Base-by-base conservation (phyloP, 1,140 invertebrate genomes). In the Macrocentrus cingulum region DNA sequence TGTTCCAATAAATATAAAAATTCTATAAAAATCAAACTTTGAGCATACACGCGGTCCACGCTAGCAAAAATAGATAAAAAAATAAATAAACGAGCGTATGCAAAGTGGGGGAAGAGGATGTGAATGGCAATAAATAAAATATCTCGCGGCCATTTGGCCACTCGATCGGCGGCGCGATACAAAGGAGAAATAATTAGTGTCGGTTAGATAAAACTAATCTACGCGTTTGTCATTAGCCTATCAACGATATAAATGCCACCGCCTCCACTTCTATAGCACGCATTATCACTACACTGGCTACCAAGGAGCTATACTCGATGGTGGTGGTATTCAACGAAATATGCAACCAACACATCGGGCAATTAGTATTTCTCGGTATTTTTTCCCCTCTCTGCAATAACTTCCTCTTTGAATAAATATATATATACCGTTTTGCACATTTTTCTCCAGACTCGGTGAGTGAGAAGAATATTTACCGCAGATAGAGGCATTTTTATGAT, bases 161-260 rank as follows among this genome's bases (percentile, higher is more conserved):
- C 61, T 48, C 52, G 49, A 64, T 63, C 56, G 58, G 25, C 25
- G 25, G 9, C 25, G 25, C 46, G 59, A 51, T 63, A 75, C 75
- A 77, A 77, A 77, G 76, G 61, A 19, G 65, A 72, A 80, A 78
- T 80, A 80, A 80, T 80, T 80, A 79, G 76, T 72, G 67, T 65
- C 65, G 67, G 62, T 41, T 54, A 59, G 76, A 80, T 79, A 77
- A 68, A 65, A 66, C 66, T 77, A 78, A 79, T 80, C 76, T 77
- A 75, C 67, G 70, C 68, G 74, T 75, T 74, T 73, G 77, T 76
- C 76, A 79, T 80, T 80, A 80, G 76, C 69, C 75, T 79, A 80
- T 80, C 77, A 74, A 77, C 70, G 64, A 67, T 73, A 74, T 70
- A 42, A 62, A 52, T 51, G 58, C 56, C 45, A 37, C 42, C 19